Base-by-base conservation (phyloP, 2,113 vertebrate species). In the Cololabis saira region DNA sequence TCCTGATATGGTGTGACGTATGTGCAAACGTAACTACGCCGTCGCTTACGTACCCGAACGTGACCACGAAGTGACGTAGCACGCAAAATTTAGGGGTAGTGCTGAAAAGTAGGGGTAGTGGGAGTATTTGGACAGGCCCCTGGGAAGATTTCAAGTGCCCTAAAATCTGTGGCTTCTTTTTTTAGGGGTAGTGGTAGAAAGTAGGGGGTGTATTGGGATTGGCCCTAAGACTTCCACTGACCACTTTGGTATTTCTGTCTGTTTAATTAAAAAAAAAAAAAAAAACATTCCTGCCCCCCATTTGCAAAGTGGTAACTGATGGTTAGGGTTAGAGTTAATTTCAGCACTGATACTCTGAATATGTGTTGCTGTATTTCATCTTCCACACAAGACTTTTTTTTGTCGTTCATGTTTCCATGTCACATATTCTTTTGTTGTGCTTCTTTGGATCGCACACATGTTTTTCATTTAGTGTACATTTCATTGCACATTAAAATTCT, bases 381-480 rank as follows among this genome's bases (percentile, higher is more conserved):
- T 27, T 10, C 15, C 22, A 50, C 24, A 41, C 24, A 70, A 45
- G 33, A 50, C 27, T 37, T 37, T 37, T 12, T 9, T 56, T 49
- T 63, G 18, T 43, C 43, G 51, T 60, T 68, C 30, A 41, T 50
- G 37, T 15, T 61, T 18, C 12, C 43, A 30, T 66, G 33, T 50
- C 22, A 61, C 2, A 42, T 65, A 18, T 19, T 27, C 37, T 21
- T 53, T 40, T 41, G n/a, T 14, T 13, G 13, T 42, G 12, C 40
- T 17, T 44, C n/a, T 54, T 17, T 50, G 70, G 12, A 18, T 61
- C 7, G 47, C n/a, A 24, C 77, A 81, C 57, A 24, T 6, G 59
- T 65, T 83, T 78, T 74, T 61, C 13, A 78, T 84, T 65, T n/a
- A 42, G 8, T 15, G 24, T 17, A 58, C 41, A 63, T 63, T 74